Evolutionary conservation across 23 tunicate genomes (phyloP).

Genomic region (Styela clava): DNA sequence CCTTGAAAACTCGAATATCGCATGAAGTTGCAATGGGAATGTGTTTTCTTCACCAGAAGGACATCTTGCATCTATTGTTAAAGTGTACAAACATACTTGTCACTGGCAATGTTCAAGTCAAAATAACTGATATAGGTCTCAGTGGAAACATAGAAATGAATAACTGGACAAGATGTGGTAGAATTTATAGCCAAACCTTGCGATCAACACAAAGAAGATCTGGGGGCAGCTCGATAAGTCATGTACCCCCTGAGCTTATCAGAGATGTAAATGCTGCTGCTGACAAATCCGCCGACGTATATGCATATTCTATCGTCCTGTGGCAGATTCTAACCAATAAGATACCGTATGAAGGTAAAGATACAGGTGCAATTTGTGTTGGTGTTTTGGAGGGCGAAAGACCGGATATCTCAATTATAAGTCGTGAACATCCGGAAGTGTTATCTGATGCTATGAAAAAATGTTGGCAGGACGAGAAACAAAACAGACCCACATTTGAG

Average conservation of each 20-base stretch:
- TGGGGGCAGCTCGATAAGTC: not conserved
- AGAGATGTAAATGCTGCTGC: constrained; percentile 3
- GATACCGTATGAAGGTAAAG: constrained; percentile 18
- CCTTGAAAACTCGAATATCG: constrained; percentile 33
- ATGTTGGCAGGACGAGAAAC: not conserved
- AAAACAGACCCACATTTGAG: constrained; percentile 2
- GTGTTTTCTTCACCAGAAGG: not conserved
- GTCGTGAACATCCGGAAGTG: not conserved
- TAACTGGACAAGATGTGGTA: not conserved
- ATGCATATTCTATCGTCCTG: constrained; percentile 9
- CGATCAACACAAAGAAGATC: not conserved
- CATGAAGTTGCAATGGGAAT: constrained; percentile 30
- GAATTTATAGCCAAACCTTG: not conserved
- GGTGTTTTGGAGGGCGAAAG: not conserved
- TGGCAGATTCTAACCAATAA: constrained; percentile 19
- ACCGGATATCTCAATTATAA: not conserved
- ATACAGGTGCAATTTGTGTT: not conserved
- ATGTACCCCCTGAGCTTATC: constrained; percentile 23
- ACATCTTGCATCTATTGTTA: constrained; percentile 12
- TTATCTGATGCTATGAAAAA: not conserved
- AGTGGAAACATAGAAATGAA: not conserved
- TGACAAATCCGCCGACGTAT: constrained; percentile 4
- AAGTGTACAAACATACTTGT: constrained; percentile 16
- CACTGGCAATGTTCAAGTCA: not conserved
- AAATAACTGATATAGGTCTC: constrained; percentile 2